Evolutionary conservation across 2,888 invertebrate genomes (phyloP), one percentile per base, ranked within the genome.

Genomic region (Bruchidius siliquastri): DNA sequence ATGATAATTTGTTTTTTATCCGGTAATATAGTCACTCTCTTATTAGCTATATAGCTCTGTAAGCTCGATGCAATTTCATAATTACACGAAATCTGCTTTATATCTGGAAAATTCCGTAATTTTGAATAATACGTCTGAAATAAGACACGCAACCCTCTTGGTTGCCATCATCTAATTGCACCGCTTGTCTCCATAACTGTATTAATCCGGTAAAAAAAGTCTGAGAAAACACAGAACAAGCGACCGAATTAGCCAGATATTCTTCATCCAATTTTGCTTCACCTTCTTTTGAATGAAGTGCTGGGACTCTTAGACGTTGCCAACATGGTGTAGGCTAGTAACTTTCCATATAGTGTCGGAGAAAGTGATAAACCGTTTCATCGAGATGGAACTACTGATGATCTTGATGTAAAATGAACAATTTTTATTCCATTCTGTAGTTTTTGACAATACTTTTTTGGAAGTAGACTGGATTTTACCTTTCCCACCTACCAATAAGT

Each of bases 1-100:
- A 26, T 26, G 26, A 26, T 26, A 26, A 26, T 26, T 8, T 26
- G 26, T 26, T 26, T 26, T n/a, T 26, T 26, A 26, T 26, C 3
- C 8, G 8, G 26, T 8, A 26, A 8, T 26, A 4, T 13, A 1
- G 49, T 13, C 18, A 49, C 13, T 49, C 13, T 49, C 49, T 18
- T 49, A 49, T 49, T 49, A 8, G 49, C 13, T 49, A 13, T 8
- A 13, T 3, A 49, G 13, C 71, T 22, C 70, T 70, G 67, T 67
- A 69, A 69, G 73, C 74, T 72, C 73, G 76, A 73, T 72, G 75
- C 74, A 76, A 76, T 76, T 76, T 77, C 72, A 77, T 78, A 78
- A 78, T 78, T 78, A 77, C 71, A 69, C 70, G 72, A 68, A 72
- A 76, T 78, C 77, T 79, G 79, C 74, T 79, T 76, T 75, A 74